These are phyloP conservation scores for Stenodema calcarata DNA, from an alignment of 2,888 invertebrate species.

Conservation along the genomic window DNA sequence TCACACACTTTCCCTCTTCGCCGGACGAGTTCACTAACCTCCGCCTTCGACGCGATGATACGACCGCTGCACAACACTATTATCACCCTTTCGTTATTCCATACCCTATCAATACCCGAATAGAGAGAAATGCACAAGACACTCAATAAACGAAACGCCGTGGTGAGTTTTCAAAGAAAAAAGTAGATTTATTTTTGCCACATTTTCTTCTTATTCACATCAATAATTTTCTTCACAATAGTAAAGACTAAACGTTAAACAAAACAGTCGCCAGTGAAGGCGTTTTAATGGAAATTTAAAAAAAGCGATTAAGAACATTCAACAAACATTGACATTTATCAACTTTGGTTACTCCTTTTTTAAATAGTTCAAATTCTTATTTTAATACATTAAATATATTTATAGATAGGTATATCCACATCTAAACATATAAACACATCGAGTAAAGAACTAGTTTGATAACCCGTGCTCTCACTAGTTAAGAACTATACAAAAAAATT, in stretches of 20 bases:
- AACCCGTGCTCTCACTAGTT: slow-evolving; percentile 47
- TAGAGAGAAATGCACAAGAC: background rate
- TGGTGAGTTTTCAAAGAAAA: background rate
- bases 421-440: slow-evolving; percentile 45
- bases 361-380: slow-evolving; percentile 26
- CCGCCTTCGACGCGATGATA: background rate
- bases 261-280: background rate
- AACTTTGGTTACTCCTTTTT: slow-evolving; percentile 41
- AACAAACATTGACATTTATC: background rate
- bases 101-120: background rate
- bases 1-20: slow-evolving; percentile 19
- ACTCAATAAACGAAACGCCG: background rate
- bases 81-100: no score
- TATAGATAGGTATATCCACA: slow-evolving; percentile 36
- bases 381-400: slow-evolving; percentile 13
- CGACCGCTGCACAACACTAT: background rate
- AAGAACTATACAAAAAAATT: slow-evolving; percentile 36
- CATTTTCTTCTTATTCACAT: slow-evolving; percentile 30
- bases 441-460: slow-evolving; percentile 46
- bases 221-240: slow-evolving; percentile 18
- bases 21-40: slow-evolving; percentile 2
- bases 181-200: slow-evolving; percentile 18
- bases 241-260: slow-evolving; percentile 17
- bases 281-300: background rate
- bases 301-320: background rate